Evolutionary conservation across 2,888 invertebrate genomes (phyloP), one percentile per base, ranked within the genome.

Genomic region (Drosophila merina): DNA sequence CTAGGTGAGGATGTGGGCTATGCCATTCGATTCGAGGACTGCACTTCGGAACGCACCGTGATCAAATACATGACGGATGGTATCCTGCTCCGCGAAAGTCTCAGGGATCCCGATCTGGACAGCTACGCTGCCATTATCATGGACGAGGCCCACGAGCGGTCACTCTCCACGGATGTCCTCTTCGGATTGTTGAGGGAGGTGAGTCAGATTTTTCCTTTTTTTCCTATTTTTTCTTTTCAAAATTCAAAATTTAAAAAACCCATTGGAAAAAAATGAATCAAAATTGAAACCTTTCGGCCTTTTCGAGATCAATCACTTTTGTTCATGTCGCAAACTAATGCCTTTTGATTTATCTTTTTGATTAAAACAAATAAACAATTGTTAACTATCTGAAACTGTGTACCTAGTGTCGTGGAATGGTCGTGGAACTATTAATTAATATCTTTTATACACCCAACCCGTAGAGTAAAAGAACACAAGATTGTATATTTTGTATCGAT

Each of bases 41-140:
- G 99, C 91, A 99, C 99, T 0, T 96, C 97, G 0, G 97, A 98
- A 73, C 94, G 95, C 91, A 98, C 98, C 0, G 96, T 97, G 28
- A 97, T 98, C 74, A 98, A 98, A 92, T 99, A 99, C 92, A 99
- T 99, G 99, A 99, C 99, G 0, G 99, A 99, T 92, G 99, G 99
- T 92, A 99, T 99, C 87, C 92, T 99, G 48, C 93, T 99, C 25
- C 93, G 99, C 67, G 99, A 99, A 91, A 99, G 99, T 55, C 93
- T 99, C 14, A 93, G 99, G 0, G 99, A 99, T 89, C 96, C 98
- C 0, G 99, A 99, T 92, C 93, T 99, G 75, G 99, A 99, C 91
- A 95, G 98, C 90, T 99, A 99, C 93, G 97, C 98, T 89, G 99
- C 97, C 0, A 94, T 99, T 80, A 99, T 99, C 79, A 99, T 99